These are phyloP conservation scores for Entomyzon cyanotis DNA, from an alignment of 2,113 vertebrate species.

Conservation along the genomic window DNA sequence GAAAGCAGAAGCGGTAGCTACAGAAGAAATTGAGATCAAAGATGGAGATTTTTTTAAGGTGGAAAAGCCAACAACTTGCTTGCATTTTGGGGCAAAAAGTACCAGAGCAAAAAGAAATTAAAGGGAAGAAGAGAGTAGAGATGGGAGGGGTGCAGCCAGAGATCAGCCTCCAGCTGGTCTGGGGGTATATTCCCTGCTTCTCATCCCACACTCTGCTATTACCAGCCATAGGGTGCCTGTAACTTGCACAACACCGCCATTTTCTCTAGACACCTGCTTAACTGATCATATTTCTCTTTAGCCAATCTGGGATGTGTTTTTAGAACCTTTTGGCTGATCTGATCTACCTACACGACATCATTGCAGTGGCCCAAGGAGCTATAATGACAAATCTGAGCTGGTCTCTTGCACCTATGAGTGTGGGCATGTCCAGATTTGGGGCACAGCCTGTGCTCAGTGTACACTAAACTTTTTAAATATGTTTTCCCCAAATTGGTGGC, in stretches of 20 bases:
- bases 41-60: background rate
- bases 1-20: background rate
- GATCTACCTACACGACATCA: background rate
- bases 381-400: background rate
- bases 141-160: background rate
- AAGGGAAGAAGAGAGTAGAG: background rate
- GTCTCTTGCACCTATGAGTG: background rate
- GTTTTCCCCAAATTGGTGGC: background rate
- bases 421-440: background rate
- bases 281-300: background rate
- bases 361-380: background rate
- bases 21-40: background rate
- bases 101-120: background rate
- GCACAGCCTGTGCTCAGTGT: background rate
- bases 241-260: background rate
- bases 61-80: background rate
- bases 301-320: background rate
- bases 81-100: background rate
- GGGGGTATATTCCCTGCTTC: background rate
- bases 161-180: background rate
- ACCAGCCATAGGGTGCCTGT: background rate
- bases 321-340: background rate
- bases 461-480: background rate
- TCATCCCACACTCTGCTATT: accelerated
- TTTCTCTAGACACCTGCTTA: background rate